These are phyloP conservation scores for Sepioteuthis lessoniana DNA, from an alignment of 2,888 invertebrate species.

Conservation along the genomic window DNA sequence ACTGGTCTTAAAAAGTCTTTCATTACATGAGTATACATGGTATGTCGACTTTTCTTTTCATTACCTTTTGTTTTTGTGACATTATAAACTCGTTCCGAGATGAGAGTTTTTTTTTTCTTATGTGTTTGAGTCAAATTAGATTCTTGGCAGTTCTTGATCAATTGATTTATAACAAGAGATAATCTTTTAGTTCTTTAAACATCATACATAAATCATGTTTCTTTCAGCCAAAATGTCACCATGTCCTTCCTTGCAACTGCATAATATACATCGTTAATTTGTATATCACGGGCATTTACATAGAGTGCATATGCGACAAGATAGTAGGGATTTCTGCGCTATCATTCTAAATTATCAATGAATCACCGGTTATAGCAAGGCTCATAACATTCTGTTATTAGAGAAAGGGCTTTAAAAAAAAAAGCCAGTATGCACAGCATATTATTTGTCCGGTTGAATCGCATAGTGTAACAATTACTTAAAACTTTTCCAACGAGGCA, in stretches of 20 bases:
- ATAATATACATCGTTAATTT: not conserved
- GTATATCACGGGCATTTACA: not conserved
- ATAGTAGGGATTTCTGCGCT: not conserved
- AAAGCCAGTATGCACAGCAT: not conserved
- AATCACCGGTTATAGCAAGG: not conserved
- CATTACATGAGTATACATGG: too few relatives aligned
- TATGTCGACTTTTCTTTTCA: too few relatives aligned
- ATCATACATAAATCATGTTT: not conserved
- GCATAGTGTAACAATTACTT: not conserved
- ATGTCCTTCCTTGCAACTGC: not conserved
- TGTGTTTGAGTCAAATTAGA: too few relatives aligned
- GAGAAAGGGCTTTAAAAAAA: not conserved
- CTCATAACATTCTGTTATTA: not conserved
- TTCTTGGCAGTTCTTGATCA: too few relatives aligned
- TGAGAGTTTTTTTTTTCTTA: too few relatives aligned
- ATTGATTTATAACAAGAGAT: not conserved
- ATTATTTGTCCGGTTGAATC: not conserved
- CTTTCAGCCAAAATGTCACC: not conserved
- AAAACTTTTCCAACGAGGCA: not conserved
- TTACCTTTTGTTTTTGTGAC: too few relatives aligned
- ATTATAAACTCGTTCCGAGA: too few relatives aligned
- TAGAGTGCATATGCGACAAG: not conserved
- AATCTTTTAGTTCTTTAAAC: not conserved
- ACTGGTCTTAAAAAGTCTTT: too few relatives aligned
- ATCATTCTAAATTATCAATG: not conserved